phyloP scores from a whole-genome alignment of 2,797 vertebrate genomes.

The Hypotaenidia philippensis region DNA sequence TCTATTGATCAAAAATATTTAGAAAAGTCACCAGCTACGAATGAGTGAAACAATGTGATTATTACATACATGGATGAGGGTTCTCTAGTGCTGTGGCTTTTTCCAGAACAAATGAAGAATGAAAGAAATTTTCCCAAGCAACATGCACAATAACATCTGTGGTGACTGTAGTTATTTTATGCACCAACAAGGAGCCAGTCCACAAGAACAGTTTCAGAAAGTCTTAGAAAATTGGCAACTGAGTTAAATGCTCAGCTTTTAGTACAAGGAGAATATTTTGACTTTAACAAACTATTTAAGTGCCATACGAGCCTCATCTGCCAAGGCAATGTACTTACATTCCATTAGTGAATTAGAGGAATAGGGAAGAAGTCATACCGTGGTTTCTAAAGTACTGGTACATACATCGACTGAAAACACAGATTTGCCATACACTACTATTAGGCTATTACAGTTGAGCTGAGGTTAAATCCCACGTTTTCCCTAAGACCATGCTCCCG shows the following conservation, averaged over 20 bases:
- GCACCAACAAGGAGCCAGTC: neutral
- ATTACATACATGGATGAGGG: slow-evolving; percentile 10
- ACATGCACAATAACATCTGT: neutral
- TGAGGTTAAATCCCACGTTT: neutral
- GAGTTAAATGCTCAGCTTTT: neutral
- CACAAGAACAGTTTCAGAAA: neutral
- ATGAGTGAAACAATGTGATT: slow-evolving; percentile 31
- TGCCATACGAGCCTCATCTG: neutral
- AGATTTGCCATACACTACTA: neutral
- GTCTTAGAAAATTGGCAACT: neutral
- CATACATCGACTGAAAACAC: neutral
- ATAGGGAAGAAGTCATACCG: too few species aligned
- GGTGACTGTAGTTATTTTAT: slow-evolving; percentile 11
- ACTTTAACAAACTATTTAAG: neutral
- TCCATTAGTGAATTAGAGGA: neutral
- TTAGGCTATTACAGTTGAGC: neutral
- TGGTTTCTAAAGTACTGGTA: neutral
- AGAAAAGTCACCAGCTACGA: slow-evolving; percentile 37
- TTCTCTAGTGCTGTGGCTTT: neutral
- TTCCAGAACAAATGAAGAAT: slow-evolving; percentile 40
- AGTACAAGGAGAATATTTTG: neutral
- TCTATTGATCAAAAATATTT: slow-evolving; percentile 70
- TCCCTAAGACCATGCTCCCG: neutral
- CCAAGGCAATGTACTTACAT: neutral
- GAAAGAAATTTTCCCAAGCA: slow-evolving; percentile 26